Conservation (phyloP, 2,888 invertebrate genomes). For the Pecten maximus region DNA sequence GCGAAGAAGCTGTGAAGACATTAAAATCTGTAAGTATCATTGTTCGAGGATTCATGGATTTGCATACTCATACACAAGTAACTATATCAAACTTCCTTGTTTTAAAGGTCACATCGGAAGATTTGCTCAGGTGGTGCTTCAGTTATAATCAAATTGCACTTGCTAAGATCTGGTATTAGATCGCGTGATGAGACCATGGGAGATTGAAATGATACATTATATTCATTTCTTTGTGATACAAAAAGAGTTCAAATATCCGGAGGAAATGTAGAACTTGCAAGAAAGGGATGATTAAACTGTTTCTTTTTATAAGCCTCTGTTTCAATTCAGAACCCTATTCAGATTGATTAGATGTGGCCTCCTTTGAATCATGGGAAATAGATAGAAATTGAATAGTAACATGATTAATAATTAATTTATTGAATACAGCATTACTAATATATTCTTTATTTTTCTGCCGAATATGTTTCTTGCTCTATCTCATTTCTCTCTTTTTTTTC, state of each 20-base stretch:
- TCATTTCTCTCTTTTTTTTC: too few species aligned
- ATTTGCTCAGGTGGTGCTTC: not conserved
- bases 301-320: too few species aligned
- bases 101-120: not conserved
- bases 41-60: not conserved
- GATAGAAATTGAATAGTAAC: too few species aligned
- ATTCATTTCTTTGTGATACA: not conserved
- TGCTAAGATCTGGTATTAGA: not conserved
- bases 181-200: not conserved
- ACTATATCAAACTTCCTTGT: not conserved
- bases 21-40: slow-evolving; percentile 84
- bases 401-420: too few species aligned
- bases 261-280: not conserved
- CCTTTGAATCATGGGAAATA: too few species aligned
- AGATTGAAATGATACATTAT: not conserved
- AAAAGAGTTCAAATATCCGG: not conserved
- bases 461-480: too few species aligned
- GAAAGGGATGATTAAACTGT: not conserved
- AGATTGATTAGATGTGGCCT: too few species aligned
- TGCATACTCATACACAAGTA: not conserved
- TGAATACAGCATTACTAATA: too few species aligned
- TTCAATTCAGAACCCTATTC: too few species aligned
- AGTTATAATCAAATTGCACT: not conserved
- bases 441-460: too few species aligned
- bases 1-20: slow-evolving; percentile 99